Evolutionary conservation across 2,113 vertebrate genomes (phyloP).

Genomic region (Cryptotis parvus): DNA sequence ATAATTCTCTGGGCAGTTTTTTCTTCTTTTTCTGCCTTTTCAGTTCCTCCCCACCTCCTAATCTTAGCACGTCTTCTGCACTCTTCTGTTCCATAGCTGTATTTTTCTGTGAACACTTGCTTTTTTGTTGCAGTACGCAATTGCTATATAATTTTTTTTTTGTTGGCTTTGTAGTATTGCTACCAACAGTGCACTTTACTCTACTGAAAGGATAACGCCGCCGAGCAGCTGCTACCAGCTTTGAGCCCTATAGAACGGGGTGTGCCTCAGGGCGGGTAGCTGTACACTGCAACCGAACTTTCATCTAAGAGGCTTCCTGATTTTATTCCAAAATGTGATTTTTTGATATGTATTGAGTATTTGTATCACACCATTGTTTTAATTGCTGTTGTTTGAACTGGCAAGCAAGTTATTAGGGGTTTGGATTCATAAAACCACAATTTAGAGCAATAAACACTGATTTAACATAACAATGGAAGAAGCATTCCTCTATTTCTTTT

Average conservation of each 20-base stretch:
- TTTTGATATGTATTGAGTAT: neutral
- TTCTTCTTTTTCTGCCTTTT: neutral
- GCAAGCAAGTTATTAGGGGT: neutral
- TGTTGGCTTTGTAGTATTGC: neutral
- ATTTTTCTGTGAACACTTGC: neutral
- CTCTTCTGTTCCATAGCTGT: neutral
- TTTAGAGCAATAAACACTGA: constrained; percentile 46
- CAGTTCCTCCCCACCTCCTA: neutral
- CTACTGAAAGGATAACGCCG: neutral
- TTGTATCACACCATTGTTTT: constrained; percentile 12
- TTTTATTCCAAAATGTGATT: no score
- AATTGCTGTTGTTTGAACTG: constrained; percentile 29
- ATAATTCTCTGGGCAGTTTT: neutral
- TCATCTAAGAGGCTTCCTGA: neutral
- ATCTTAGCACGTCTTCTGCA: no score
- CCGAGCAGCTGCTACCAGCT: neutral
- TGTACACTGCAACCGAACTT: neutral
- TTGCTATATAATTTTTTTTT: neutral
- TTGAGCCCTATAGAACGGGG: neutral
- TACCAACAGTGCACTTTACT: neutral
- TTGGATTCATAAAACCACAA: constrained; percentile 42
- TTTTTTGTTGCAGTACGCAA: neutral
- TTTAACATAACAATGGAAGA: neutral
- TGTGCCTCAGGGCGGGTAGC: neutral
- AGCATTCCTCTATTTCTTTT: neutral